phyloP scores from a whole-genome alignment of 37 sponge, comb jelly and placozoan species.

The Tethya wilhelma region DNA sequence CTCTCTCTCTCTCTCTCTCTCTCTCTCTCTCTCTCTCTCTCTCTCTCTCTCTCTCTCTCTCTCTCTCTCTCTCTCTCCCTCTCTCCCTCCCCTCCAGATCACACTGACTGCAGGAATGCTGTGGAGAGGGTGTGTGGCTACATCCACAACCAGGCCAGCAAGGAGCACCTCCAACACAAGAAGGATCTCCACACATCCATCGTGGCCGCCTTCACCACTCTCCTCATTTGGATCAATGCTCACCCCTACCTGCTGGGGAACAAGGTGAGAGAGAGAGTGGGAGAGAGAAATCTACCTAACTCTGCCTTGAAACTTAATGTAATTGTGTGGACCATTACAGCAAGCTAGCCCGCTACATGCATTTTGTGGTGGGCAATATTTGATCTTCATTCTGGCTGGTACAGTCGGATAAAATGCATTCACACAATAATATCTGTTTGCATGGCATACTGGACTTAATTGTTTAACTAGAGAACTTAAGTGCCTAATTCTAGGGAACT shows the following conservation, averaged over 20 bases:
- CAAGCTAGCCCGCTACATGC: too few species aligned
- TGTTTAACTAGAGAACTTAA: too few species aligned
- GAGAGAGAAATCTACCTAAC: too few species aligned
- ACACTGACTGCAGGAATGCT: constrained; percentile 37
- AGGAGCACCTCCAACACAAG: constrained; percentile 56
- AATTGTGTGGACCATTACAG: too few species aligned
- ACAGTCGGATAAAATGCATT: too few species aligned
- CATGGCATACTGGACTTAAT: too few species aligned
- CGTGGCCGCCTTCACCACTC: constrained; percentile 83
- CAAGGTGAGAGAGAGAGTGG: constrained; percentile 40
- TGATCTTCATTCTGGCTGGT: too few species aligned
- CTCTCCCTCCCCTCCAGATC: constrained; percentile 37
- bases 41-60: constrained; percentile 9
- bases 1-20: constrained; percentile 41
- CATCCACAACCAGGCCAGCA: constrained; percentile 61
- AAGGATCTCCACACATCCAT: constrained; percentile 83
- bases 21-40: background rate
- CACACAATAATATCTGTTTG: too few species aligned
- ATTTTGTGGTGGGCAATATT: too few species aligned
- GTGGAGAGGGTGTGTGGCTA: constrained; percentile 73
- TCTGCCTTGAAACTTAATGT: too few species aligned
- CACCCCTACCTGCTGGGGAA: constrained; percentile 69
- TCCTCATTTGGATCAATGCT: constrained; percentile 60
- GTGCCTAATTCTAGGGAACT: too few species aligned
- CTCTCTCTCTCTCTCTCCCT: constrained; percentile 19